Percentiles rank a stretch among this genome's conserved stretches.
phyloP scores from a whole-genome alignment of 2,888 invertebrate species.

The Gymnoscelis rufifasciata region DNA sequence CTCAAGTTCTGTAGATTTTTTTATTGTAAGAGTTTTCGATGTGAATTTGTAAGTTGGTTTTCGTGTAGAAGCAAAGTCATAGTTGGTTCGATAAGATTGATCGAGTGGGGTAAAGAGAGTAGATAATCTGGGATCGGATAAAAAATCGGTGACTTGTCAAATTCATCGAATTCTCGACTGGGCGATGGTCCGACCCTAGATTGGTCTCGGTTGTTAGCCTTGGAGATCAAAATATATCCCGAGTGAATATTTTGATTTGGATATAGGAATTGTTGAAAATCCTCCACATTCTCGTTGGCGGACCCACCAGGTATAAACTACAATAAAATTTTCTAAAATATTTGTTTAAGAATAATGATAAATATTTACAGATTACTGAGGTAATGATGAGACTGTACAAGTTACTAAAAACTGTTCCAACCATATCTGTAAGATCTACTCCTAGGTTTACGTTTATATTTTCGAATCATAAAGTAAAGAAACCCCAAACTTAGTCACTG shows the following conservation, averaged over 20 bases:
- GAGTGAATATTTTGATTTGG: neutral
- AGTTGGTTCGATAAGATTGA: slow-evolving; percentile 75
- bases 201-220: slow-evolving; percentile 48
- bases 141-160: slow-evolving; percentile 78
- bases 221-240: slow-evolving; percentile 1
- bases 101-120: slow-evolving; percentile 75
- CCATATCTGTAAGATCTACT: too few species aligned
- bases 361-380: too few species aligned
- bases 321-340: too few species aligned
- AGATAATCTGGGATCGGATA: slow-evolving; percentile 69
- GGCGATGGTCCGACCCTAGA: slow-evolving; percentile 46
- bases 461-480: too few species aligned
- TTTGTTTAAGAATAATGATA: too few species aligned
- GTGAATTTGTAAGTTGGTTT: neutral
- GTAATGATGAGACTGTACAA: too few species aligned
- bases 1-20: neutral
- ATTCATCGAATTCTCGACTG: slow-evolving; percentile 70
- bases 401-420: too few species aligned
- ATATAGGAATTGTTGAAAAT: too few species aligned
- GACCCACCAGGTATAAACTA: too few species aligned
- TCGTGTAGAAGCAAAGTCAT: slow-evolving; percentile 37
- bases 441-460: too few species aligned
- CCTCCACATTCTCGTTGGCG: too few species aligned
- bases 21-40: neutral
- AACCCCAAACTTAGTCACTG: too few species aligned